Evolutionary conservation across 2,113 vertebrate genomes (phyloP), one percentile per base, ranked within the genome.

Genomic region (Sisor rabdophorus): DNA sequence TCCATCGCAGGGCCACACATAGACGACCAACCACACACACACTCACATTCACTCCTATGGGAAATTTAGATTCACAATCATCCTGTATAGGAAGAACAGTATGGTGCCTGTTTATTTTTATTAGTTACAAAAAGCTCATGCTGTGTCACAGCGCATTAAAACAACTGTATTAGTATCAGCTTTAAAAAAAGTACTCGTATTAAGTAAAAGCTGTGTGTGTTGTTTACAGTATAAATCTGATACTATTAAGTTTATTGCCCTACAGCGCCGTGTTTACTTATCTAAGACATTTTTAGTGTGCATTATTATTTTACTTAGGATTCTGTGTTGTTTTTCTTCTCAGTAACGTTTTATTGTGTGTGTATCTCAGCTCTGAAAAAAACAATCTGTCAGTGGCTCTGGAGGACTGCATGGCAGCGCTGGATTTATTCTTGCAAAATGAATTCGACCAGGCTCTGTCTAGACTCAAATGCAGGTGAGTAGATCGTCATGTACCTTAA

Each of bases 341-440:
- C 11, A n/a, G 12, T 36, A 48, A 75, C 24, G 5, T 40, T 15
- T 36, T 20, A 13, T 36, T 80, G n/a, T 48, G 19, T 64, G 7
- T 81, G 30, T 85, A 19, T 84, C 65, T 75, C 89, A 96, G 94
- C 86, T 91, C 91, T 79, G 89, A 80, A 5, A 77, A 80, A 0
- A 91, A 89, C 67, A 93, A 94, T 88, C 91, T 98, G 88, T 94
- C 94, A 0, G 64, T 89, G 86, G 92, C 93, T 44, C 88, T 99
- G 85, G 92, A 92, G 70, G 95, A 99, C 89, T 98, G 96, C 78
- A 97, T 96, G 94, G 90, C 82, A 0, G 95, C 95, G 56, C 80
- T 99, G 87, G 96, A 99, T 86, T 90, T 97, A 79, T 99, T 99
- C 86, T 94, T 98, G 79, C 93, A 87, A 86, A 98, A 98, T 87